phyloP scores from a whole-genome alignment of 2,113 vertebrate species.

The Procavia capensis region DNA sequence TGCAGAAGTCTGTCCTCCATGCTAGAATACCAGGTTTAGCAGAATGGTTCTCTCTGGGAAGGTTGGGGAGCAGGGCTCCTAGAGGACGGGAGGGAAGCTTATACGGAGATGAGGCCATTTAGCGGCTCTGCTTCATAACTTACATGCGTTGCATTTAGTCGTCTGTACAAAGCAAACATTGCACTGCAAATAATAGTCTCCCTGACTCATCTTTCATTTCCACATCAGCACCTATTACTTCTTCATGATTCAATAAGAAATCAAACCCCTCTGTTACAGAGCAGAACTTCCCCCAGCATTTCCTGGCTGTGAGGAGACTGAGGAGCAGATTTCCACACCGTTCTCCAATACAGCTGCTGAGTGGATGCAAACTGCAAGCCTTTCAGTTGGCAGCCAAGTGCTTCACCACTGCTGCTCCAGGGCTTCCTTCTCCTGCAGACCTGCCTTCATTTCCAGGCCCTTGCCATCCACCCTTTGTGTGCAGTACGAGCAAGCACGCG shows the following conservation, averaged over 20 bases:
- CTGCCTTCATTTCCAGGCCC: neutral
- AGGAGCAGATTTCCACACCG: neutral
- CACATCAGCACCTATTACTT: neutral
- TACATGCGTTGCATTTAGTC: too few species aligned
- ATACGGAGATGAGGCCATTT: accelerated
- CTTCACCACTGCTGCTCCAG: neutral
- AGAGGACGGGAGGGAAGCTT: neutral
- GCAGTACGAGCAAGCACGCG: accelerated
- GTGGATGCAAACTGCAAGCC: neutral
- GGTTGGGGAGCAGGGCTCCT: neutral
- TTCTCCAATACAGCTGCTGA: neutral
- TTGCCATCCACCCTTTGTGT: neutral
- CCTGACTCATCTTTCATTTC: neutral
- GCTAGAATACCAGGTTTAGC: too few species aligned
- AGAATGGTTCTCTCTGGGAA: neutral
- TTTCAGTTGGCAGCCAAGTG: neutral
- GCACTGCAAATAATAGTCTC: neutral
- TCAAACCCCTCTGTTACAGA: neutral
- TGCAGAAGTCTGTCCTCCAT: neutral
- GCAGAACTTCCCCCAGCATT: neutral
- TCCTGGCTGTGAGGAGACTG: neutral
- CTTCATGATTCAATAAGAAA: neutral
- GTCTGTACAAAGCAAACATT: neutral
- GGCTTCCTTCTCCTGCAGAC: neutral
- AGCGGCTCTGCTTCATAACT: accelerated